Percentiles rank a stretch among this genome's conserved stretches.
phyloP scores from a whole-genome alignment of 2,797 vertebrate genomes.

The Arnoldichthys spilopterus region DNA sequence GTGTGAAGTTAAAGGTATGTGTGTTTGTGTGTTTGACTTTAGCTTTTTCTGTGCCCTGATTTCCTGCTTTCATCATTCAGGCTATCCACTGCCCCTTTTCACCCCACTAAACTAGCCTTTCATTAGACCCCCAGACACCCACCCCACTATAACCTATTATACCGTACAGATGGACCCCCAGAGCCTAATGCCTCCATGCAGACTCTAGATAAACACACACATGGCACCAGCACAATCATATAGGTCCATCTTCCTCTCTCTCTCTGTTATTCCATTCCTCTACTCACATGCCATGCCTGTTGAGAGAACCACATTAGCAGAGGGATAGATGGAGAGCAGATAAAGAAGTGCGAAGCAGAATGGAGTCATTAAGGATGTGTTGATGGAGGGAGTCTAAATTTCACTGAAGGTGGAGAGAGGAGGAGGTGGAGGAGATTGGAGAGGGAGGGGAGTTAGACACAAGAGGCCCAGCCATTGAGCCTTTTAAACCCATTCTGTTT shows the following conservation, averaged over 20 bases:
- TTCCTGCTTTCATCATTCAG: conserved; percentile 28
- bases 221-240: conserved; percentile 13
- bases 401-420: conserved; percentile 33
- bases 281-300: conserved; percentile 28
- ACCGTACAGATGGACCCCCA: not conserved
- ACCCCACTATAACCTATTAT: conserved; percentile 33
- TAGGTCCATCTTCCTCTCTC: conserved; percentile 17
- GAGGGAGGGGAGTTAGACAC: conserved; percentile 7
- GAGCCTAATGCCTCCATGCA: not conserved
- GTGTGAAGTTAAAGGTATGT: not conserved
- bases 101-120: conserved; percentile 17
- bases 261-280: conserved; percentile 49
- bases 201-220: conserved; percentile 24
- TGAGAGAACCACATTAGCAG: conserved; percentile 49
- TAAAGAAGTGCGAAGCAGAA: conserved; percentile 53
- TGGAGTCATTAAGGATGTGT: conserved; percentile 63
- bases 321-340: conserved; percentile 58
- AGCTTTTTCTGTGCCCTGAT: too few relatives aligned
- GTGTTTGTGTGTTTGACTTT: not conserved
- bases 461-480: conserved; percentile 37
- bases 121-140: conserved; percentile 37
- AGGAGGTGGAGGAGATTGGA: not conserved
- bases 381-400: conserved; percentile 62
- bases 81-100: not conserved
- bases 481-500: conserved; percentile 51